A percentile compares a stretch with the other conserved stretches of the same genome.
Conservation (phyloP, 1,140 invertebrate genomes). For the Nebria ingens region DNA sequence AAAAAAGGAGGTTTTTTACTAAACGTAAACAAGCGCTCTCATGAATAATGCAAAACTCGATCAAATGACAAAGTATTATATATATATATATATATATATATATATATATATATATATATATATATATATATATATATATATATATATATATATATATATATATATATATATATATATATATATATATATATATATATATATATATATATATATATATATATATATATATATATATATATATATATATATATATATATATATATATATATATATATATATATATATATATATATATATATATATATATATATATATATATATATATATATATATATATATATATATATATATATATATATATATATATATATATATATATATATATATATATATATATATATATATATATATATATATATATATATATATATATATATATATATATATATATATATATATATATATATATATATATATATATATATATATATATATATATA, state of each 20-base stretch:
- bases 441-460: not conserved
- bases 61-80: not conserved
- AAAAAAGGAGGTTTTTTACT: too few species aligned
- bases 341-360: not conserved
- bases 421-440: not conserved
- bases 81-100: conserved; percentile 7
- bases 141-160: not conserved
- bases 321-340: not conserved
- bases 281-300: not conserved
- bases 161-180: not conserved
- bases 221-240: not conserved
- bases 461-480: not conserved
- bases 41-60: not conserved
- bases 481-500: not conserved
- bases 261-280: not conserved
- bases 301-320: not conserved
- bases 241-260: not conserved
- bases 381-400: not conserved
- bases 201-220: not conserved
- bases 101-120: not conserved
- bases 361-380: not conserved
- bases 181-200: not conserved
- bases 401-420: not conserved
- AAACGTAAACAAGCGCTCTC: not conserved
- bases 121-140: not conserved